Evolutionary conservation across 2,888 invertebrate species (phyloP).

Genomic region (Drosophila anomalata): DNA sequence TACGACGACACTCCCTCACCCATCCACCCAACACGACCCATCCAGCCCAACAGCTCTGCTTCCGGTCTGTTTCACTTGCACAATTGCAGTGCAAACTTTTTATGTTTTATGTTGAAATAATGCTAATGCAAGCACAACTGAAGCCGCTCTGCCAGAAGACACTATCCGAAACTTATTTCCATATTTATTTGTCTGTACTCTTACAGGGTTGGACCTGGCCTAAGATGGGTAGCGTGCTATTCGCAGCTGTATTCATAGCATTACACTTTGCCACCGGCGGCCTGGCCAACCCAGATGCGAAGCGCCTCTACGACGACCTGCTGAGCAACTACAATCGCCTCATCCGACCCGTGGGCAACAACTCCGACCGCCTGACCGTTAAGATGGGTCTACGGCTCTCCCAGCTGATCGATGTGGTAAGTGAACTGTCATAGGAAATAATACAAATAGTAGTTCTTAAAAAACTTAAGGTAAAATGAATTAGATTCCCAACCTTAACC

Average conservation of each 20-base stretch:
- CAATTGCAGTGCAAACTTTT: slow-evolving; percentile 44
- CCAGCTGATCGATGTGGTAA: slow-evolving; percentile 96
- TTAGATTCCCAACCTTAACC: no score
- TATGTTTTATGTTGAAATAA: slow-evolving; percentile 45
- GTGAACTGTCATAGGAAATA: slow-evolving; percentile 81
- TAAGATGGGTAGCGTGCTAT: slow-evolving; percentile 92
- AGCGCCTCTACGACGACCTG: slow-evolving; percentile 97
- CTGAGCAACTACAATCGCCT: slow-evolving; percentile 97
- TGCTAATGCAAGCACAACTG: slow-evolving; percentile 38
- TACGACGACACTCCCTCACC: slow-evolving; percentile 48
- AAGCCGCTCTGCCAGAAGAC: slow-evolving; percentile 29
- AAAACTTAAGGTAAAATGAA: no score
- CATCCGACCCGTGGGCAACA: slow-evolving; percentile 97
- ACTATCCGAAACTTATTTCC: slow-evolving; percentile 50
- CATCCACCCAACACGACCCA: neutral
- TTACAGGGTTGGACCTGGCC: slow-evolving; percentile 92
- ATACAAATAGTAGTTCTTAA: slow-evolving; percentile 41
- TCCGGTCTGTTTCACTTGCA: slow-evolving; percentile 29
- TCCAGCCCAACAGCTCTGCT: slow-evolving; percentile 6
- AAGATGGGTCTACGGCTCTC: slow-evolving; percentile 96
- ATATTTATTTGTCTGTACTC: slow-evolving; percentile 53
- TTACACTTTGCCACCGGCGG: slow-evolving; percentile 90
- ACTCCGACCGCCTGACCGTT: slow-evolving; percentile 96
- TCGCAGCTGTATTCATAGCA: slow-evolving; percentile 90
- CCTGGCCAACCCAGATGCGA: slow-evolving; percentile 95